These are phyloP conservation scores for Boloria selene DNA, from an alignment of 2,888 invertebrate species.

Conservation along the genomic window DNA sequence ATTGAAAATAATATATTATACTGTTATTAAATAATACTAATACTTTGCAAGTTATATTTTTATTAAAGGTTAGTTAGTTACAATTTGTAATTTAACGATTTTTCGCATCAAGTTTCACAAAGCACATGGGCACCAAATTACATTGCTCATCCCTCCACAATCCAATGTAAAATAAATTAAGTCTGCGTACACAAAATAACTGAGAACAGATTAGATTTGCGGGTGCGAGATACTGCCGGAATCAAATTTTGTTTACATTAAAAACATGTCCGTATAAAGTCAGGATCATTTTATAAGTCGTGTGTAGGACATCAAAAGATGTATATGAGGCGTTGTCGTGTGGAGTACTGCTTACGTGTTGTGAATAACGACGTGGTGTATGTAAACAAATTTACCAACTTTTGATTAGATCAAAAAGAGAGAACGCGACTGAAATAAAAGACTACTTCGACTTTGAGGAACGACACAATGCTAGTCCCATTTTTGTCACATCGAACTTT, in stretches of 20 bases:
- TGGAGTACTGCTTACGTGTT: conserved; percentile 69
- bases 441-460: conserved; percentile 42
- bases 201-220: conserved; percentile 57
- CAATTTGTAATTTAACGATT: conserved; percentile 37
- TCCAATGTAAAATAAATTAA: conserved; percentile 41
- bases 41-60: not conserved
- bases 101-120: conserved; percentile 31
- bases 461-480: conserved; percentile 43
- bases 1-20: too few species aligned
- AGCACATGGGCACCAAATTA: conserved; percentile 36
- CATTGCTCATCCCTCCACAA: conserved; percentile 35
- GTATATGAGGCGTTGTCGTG: conserved; percentile 58
- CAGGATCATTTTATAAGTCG: conserved; percentile 67
- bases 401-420: conserved; percentile 73
- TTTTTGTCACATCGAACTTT: conserved; percentile 44
- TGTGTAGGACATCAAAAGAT: conserved; percentile 67
- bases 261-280: conserved; percentile 64
- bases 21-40: too few species aligned
- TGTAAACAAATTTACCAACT: conserved; percentile 78
- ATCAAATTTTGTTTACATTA: conserved; percentile 69
- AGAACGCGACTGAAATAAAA: conserved; percentile 65
- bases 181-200: conserved; percentile 55
- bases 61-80: conserved; percentile 11
- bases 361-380: conserved; percentile 67
- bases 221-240: conserved; percentile 59